Evolutionary conservation across 1,140 invertebrate genomes (phyloP).

Genomic region (Pseudomyrmex pallidus): DNA sequence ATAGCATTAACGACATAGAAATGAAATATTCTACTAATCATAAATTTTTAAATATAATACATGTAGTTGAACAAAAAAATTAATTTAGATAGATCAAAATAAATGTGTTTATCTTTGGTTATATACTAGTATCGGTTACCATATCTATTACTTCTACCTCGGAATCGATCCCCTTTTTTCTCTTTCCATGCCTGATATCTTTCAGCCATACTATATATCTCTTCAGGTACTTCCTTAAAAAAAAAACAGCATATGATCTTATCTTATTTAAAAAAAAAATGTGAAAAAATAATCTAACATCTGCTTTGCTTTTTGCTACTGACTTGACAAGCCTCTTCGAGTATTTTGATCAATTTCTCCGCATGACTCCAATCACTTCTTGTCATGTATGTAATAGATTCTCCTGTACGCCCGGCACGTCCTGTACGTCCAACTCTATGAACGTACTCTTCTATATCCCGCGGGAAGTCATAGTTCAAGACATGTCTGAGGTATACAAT

Average conservation of each 20-base stretch:
- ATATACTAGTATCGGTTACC: conserved; percentile 47
- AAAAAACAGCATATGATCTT: conserved; percentile 44
- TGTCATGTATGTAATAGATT: conserved; percentile 93
- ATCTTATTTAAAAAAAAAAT: conserved; percentile 10
- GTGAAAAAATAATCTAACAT: neutral
- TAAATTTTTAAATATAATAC: too few relatives aligned
- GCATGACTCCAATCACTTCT: conserved; percentile 92
- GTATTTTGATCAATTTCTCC: conserved; percentile 92
- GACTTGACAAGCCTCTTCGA: conserved; percentile 90
- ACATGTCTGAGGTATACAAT: conserved; percentile 87
- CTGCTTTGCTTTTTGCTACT: conserved; percentile 17
- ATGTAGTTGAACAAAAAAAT: too few relatives aligned
- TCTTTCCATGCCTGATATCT: conserved; percentile 88
- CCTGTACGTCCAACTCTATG: conserved; percentile 95
- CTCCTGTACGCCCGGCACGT: conserved; percentile 93
- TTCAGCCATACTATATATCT: conserved; percentile 89
- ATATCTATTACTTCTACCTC: conserved; percentile 74
- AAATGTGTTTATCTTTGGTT: neutral
- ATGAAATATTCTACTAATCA: too few relatives aligned
- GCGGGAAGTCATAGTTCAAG: conserved; percentile 95
- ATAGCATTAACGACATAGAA: too few relatives aligned
- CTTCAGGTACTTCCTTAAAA: conserved; percentile 88
- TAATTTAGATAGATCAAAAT: too few relatives aligned
- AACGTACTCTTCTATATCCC: conserved; percentile 96
- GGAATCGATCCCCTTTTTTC: conserved; percentile 77